These are phyloP conservation scores for Eidolon dupreanum DNA, from an alignment of 2,797 vertebrate species.

Conservation along the genomic window DNA sequence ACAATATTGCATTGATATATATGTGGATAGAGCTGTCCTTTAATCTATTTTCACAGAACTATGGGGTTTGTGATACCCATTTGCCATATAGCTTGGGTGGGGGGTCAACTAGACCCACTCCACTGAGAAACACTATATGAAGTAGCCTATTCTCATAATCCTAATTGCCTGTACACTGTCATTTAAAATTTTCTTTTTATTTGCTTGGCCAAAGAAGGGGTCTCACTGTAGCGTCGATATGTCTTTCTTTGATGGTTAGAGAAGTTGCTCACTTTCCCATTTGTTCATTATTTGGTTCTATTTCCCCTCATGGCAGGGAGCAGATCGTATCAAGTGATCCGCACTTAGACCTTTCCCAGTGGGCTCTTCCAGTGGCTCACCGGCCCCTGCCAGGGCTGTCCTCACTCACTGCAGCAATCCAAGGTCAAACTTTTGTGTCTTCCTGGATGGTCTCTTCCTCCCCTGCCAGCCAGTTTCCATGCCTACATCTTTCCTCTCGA, in stretches of 20 bases:
- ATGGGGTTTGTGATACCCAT: not conserved
- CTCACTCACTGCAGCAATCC: not conserved
- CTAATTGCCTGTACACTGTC: not conserved
- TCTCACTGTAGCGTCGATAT: not conserved
- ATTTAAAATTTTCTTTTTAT: not conserved
- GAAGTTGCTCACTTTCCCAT: conserved; percentile 21
- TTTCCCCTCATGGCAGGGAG: not conserved
- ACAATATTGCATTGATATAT: not conserved
- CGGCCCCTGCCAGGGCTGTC: not conserved
- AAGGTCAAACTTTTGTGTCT: not conserved
- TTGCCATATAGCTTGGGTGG: not conserved
- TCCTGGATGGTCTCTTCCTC: not conserved
- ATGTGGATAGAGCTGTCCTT: not conserved
- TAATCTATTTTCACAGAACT: not conserved
- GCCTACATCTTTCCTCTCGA: not conserved
- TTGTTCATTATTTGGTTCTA: conserved; percentile 39
- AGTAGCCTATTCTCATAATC: not conserved
- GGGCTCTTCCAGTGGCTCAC: not conserved
- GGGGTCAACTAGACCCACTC: not conserved
- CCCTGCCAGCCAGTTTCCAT: not conserved
- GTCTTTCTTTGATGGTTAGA: conserved; percentile 32
- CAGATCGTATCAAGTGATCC: not conserved
- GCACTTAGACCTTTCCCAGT: not conserved
- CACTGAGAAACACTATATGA: not conserved
- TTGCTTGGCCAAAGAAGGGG: not conserved